Base-by-base conservation (phyloP, 1,140 invertebrate species). In the Megathymus violae region DNA sequence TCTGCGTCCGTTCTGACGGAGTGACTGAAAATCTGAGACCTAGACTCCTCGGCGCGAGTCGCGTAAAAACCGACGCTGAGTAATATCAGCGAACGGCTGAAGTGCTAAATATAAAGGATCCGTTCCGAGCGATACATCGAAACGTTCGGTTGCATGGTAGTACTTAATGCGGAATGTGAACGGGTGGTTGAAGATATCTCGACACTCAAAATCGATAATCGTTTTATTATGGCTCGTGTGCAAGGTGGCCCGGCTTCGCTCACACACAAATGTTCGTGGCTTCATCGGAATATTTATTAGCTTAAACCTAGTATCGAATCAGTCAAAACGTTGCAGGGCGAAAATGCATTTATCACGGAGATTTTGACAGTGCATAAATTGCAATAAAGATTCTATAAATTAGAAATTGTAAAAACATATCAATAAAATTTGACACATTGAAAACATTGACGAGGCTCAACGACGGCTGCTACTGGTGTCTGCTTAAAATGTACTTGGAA, bases 51-150 rank as follows among this genome's bases (percentile, higher is more conserved):
- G 58, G 31, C 43, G 56, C 58, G 16, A 52, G 60, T 67, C 65
- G 67, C 64, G 64, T 67, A 74, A 72, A 75, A 75, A 69, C 43
- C 58, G 64, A 14, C 50, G 60, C 64, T 69, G 70, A 72, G 62
- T 69, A 69, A 72, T 43, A 60, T 68, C 60, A 51, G 31, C 27
- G 46, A 58, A 68, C 64, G 50, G 50, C 17, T 51, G 11, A n/a
- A 16, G 38, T 22, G 51, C 38, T 56, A 56, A 56, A 56, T 56
- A 56, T 56, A 56, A 56, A 31, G 31, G 10, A 40, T 43, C 41
- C 36, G 34, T 54, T 54, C 34, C 16, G 15, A 40, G 16, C 11
- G 3, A 51, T 52, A 13, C 34, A 22, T 6, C 7, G 34, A 22
- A 40, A 16, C 15, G 16, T 13, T 52, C 50, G n/a, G 19, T 22